phyloP scores from a whole-genome alignment of 1,140 invertebrate genomes.

The Arion vulgaris region DNA sequence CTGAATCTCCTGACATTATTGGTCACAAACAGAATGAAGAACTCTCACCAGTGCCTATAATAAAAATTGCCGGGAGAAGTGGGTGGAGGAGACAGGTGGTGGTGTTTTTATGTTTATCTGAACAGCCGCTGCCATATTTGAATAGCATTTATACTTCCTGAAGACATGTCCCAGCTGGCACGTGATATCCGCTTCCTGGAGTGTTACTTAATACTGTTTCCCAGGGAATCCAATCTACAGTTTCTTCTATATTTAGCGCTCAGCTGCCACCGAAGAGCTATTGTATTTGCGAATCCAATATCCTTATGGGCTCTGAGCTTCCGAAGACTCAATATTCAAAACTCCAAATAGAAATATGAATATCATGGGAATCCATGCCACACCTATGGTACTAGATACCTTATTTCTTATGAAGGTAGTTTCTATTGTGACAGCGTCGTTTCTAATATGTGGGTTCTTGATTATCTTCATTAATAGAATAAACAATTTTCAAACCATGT shows the following conservation, averaged over 20 bases:
- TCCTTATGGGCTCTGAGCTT: neutral
- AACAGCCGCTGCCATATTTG: neutral
- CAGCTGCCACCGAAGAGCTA: neutral
- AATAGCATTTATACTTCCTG: neutral
- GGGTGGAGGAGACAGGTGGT: too few relatives aligned
- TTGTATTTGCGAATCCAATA: conserved; percentile 2
- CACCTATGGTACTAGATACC: too few relatives aligned
- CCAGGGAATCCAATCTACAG: neutral
- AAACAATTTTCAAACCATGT: too few relatives aligned
- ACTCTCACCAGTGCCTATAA: neutral
- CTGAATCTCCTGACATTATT: neutral
- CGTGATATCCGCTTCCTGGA: neutral
- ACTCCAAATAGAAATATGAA: neutral
- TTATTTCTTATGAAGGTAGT: too few relatives aligned
- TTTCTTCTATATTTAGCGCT: neutral
- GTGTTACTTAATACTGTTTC: neutral
- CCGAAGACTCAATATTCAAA: neutral
- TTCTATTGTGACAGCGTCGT: too few relatives aligned
- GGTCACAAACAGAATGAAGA: neutral
- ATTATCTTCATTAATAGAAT: too few relatives aligned
- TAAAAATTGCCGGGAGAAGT: neutral
- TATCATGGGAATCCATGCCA: neutral
- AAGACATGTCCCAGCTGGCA: neutral
- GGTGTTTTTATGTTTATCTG: too few relatives aligned
- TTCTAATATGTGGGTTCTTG: too few relatives aligned